These are phyloP conservation scores for Euphydryas editha DNA, from an alignment of 2,888 invertebrate species.

Conservation along the genomic window DNA sequence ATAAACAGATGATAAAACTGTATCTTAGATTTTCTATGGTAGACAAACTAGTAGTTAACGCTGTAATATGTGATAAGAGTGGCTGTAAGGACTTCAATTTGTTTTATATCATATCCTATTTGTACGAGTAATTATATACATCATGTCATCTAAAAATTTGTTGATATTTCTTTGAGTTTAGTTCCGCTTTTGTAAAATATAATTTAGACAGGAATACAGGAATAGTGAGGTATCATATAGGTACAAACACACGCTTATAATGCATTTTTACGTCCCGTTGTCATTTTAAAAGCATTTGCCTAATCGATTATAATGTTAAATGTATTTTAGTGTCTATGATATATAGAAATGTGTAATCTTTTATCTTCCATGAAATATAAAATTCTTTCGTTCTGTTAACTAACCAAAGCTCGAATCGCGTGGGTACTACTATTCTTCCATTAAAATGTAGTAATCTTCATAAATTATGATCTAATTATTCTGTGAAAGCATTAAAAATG, in stretches of 20 bases:
- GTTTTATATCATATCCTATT: slow-evolving; percentile 50
- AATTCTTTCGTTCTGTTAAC: slow-evolving; percentile 21
- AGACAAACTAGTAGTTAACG: slow-evolving; percentile 74
- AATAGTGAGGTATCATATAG: slow-evolving; percentile 69
- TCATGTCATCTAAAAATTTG: slow-evolving; percentile 5
- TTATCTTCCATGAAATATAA: slow-evolving; percentile 23
- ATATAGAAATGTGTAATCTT: slow-evolving; percentile 51
- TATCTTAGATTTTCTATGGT: slow-evolving; percentile 82
- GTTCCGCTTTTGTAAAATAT: slow-evolving; percentile 47
- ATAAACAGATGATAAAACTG: slow-evolving; percentile 73
- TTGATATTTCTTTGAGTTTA: not conserved
- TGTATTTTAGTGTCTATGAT: slow-evolving; percentile 52
- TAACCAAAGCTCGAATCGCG: slow-evolving; percentile 18
- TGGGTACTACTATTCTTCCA: slow-evolving; percentile 9
- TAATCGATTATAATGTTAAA: slow-evolving; percentile 62
- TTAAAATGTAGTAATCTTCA: not conserved
- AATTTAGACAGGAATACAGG: slow-evolving; percentile 46
- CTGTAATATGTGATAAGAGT: slow-evolving; percentile 82
- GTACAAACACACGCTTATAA: slow-evolving; percentile 65
- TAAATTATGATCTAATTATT: not conserved
- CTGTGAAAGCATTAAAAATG: not conserved
- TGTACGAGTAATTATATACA: slow-evolving; percentile 39
- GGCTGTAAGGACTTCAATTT: slow-evolving; percentile 77
- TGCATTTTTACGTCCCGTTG: slow-evolving; percentile 60
- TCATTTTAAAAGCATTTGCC: slow-evolving; percentile 68